These are phyloP conservation scores for Anoplopoma fimbria DNA, from an alignment of 2,113 vertebrate species.

Conservation along the genomic window DNA sequence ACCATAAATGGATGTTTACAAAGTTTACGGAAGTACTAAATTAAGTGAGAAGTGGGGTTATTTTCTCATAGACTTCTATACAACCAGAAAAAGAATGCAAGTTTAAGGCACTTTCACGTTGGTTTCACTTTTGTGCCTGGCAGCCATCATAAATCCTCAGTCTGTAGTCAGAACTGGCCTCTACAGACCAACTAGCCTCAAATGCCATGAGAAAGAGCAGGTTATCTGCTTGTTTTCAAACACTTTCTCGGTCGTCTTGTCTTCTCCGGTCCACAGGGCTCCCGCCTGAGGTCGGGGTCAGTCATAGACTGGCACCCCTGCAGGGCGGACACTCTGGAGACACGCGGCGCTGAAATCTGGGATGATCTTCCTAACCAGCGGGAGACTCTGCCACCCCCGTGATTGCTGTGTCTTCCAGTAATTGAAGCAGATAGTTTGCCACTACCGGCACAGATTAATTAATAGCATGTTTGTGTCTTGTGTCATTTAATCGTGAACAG, in stretches of 20 bases:
- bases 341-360: constrained; percentile 57
- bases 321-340: constrained; percentile 56
- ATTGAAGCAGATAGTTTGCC: constrained; percentile 43
- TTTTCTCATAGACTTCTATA: not conserved
- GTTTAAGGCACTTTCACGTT: not conserved
- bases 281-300: constrained; percentile 54
- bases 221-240: constrained; percentile 54
- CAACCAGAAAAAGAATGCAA: not conserved
- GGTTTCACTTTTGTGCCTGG: constrained; percentile 4
- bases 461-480: constrained; percentile 25
- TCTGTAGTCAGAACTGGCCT: constrained; percentile 26
- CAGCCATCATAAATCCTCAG: constrained; percentile 17
- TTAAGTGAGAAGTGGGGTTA: not conserved
- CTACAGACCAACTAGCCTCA: constrained; percentile 26
- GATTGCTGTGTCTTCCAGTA: constrained; percentile 45
- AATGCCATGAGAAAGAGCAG: constrained; percentile 51
- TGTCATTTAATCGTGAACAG: constrained; percentile 11
- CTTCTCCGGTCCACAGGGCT: constrained; percentile 35
- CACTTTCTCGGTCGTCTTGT: constrained; percentile 21
- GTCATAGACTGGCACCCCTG: constrained; percentile 40
- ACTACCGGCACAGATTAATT: constrained; percentile 26
- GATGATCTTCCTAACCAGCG: constrained; percentile 68
- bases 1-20: not conserved
- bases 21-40: not conserved
- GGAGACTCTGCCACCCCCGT: constrained; percentile 28